phyloP scores from a whole-genome alignment of 1,140 invertebrate species.

The Agraylea sexmaculata region DNA sequence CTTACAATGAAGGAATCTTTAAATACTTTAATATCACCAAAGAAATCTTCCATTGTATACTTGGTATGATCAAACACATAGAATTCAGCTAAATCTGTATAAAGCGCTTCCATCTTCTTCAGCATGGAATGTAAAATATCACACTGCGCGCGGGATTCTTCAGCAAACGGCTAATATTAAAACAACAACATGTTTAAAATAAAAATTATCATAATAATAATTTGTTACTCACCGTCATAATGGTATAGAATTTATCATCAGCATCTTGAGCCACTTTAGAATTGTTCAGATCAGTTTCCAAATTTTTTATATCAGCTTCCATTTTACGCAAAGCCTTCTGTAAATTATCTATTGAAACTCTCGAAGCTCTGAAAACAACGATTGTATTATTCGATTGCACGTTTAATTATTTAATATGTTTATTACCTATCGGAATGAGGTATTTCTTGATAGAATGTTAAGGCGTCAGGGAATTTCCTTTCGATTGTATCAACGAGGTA shows the following conservation, averaged over 20 bases:
- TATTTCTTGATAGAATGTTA: slow-evolving; percentile 79
- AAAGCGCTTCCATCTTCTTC: slow-evolving; percentile 82
- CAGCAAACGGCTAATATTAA: slow-evolving; percentile 50
- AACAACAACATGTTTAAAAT: slow-evolving; percentile 8
- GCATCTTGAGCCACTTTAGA: slow-evolving; percentile 61
- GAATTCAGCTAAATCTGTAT: slow-evolving; percentile 76
- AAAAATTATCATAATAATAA: slow-evolving; percentile 51
- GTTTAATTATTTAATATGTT: slow-evolving; percentile 4
- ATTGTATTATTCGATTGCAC: not conserved
- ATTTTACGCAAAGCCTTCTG: slow-evolving; percentile 77
- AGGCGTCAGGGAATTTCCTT: slow-evolving; percentile 72
- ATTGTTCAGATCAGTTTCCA: slow-evolving; percentile 81
- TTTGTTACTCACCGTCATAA: slow-evolving; percentile 82
- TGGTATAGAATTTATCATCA: slow-evolving; percentile 70
- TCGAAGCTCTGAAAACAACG: slow-evolving; percentile 47
- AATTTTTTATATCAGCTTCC: slow-evolving; percentile 71
- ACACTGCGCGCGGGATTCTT: slow-evolving; percentile 72
- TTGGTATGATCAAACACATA: slow-evolving; percentile 89
- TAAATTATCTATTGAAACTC: slow-evolving; percentile 77
- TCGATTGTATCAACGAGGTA: slow-evolving; percentile 84
- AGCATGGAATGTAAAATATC: slow-evolving; percentile 87
- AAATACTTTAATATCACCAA: slow-evolving; percentile 89
- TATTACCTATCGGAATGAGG: slow-evolving; percentile 62
- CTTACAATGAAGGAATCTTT: slow-evolving; percentile 82
- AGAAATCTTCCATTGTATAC: slow-evolving; percentile 93